A percentile compares a stretch with the other conserved stretches of the same genome.
phyloP scores from a whole-genome alignment of 1,140 invertebrate genomes.

The Heliothis virescens region DNA sequence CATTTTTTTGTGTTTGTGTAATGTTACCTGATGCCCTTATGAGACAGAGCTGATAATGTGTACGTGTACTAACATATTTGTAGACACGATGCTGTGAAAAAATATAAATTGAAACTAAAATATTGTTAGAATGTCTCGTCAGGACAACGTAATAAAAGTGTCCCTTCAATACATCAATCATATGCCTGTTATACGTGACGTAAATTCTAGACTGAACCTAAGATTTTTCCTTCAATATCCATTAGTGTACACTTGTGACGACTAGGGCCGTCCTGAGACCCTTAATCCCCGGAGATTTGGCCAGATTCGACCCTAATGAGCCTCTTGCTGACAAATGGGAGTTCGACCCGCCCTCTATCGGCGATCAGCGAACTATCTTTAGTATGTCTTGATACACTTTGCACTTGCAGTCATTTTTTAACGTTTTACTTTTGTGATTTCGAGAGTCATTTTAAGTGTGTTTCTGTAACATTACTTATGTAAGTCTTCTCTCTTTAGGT shows the following conservation, averaged over 20 bases:
- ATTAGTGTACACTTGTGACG: constrained; percentile 17
- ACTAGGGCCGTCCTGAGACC: constrained; percentile 66
- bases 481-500: no score
- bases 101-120: background rate
- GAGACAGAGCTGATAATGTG: background rate
- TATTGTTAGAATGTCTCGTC: no score
- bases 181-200: background rate
- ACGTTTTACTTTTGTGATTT: background rate
- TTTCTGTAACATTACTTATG: background rate
- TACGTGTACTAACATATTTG: no score
- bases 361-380: constrained; percentile 74
- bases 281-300: constrained; percentile 75
- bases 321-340: constrained; percentile 75
- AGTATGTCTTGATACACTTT: constrained; percentile 51
- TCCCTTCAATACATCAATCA: background rate
- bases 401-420: constrained; percentile 33
- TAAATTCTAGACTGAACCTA: constrained; percentile 1
- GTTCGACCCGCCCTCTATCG: constrained; percentile 73
- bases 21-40: background rate
- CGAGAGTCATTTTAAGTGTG: background rate
- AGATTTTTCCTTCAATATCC: constrained; percentile 29
- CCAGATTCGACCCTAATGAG: constrained; percentile 78
- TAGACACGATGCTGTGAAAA: background rate
- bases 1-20: constrained; percentile 5
- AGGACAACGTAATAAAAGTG: background rate